Conservation (phyloP, 1,140 invertebrate species). For the Drusus annulatus region DNA sequence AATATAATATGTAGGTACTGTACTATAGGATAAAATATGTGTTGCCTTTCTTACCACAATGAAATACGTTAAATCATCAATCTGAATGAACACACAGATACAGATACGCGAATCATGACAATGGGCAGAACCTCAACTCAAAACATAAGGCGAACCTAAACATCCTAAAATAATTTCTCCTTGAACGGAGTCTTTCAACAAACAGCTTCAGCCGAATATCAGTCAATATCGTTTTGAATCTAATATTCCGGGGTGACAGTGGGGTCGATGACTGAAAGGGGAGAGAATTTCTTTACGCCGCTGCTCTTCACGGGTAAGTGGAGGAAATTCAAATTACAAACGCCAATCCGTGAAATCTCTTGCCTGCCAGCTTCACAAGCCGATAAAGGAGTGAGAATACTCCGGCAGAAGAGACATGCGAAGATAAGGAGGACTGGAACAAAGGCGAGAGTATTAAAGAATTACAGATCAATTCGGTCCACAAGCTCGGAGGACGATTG, state of each 20-base stretch:
- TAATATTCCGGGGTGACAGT: conserved; percentile 31
- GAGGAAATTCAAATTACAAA: conserved; percentile 46
- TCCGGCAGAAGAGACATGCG: not conserved
- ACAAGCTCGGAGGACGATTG: not conserved
- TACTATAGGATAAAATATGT: too few species aligned
- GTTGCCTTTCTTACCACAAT: too few species aligned
- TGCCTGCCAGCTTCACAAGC: not conserved
- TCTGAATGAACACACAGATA: too few species aligned
- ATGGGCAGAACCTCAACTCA: too few species aligned
- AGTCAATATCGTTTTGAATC: conserved; percentile 32
- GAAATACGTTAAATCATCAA: too few species aligned
- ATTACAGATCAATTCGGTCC: conserved; percentile 35
- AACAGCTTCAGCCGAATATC: conserved; percentile 20
- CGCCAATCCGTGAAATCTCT: conserved; percentile 50
- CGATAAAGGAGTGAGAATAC: not conserved
- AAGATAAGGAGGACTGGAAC: conserved; percentile 4
- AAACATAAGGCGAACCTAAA: not conserved
- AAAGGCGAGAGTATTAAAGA: conserved; percentile 34
- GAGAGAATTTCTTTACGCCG: conserved; percentile 8
- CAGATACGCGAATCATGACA: too few species aligned
- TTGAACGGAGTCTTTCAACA: conserved; percentile 4
- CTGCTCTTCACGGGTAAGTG: not conserved
- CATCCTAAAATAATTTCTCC: conserved; percentile 19
- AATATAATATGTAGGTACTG: too few species aligned
- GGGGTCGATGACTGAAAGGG: not conserved